Conservation (phyloP, 2,113 vertebrate species). For the Balaeniceps rex region DNA sequence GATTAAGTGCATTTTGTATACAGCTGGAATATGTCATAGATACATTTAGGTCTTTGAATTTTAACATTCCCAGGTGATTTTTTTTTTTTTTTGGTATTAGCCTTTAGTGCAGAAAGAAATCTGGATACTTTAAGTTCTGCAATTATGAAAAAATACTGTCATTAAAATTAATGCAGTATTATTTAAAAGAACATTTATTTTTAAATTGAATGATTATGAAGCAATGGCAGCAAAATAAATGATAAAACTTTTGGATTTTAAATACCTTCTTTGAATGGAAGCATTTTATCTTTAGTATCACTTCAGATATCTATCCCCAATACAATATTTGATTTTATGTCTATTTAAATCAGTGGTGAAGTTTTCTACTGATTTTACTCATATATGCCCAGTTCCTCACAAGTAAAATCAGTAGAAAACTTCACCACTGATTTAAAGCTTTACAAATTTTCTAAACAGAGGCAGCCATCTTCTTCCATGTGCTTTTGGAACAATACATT, state of each 20-base stretch:
- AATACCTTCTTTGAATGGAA: not conserved
- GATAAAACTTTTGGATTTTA: not conserved
- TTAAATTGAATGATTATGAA: not conserved
- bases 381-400: not conserved
- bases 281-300: not conserved
- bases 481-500: not conserved
- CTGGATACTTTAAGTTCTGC: not conserved
- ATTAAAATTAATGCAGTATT: not conserved
- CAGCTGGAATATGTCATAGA: slow-evolving; percentile 62
- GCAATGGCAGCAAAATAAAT: not conserved
- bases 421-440: not conserved
- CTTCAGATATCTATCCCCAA: not conserved
- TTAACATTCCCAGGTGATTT: slow-evolving; percentile 42
- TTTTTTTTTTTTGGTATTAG: not conserved
- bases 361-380: not conserved
- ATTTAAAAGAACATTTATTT: not conserved
- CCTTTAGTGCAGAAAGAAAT: not conserved
- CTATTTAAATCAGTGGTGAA: not conserved
- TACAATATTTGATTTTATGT: not conserved
- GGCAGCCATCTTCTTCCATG: not conserved
- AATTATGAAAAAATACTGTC: not conserved
- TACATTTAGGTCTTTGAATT: slow-evolving; percentile 46
- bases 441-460: not conserved
- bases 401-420: not conserved
- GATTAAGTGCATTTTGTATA: slow-evolving; percentile 40